Evolutionary conservation across 2,888 invertebrate genomes (phyloP), one percentile per base, ranked within the genome.

Genomic region (Synergus itoensis): DNA sequence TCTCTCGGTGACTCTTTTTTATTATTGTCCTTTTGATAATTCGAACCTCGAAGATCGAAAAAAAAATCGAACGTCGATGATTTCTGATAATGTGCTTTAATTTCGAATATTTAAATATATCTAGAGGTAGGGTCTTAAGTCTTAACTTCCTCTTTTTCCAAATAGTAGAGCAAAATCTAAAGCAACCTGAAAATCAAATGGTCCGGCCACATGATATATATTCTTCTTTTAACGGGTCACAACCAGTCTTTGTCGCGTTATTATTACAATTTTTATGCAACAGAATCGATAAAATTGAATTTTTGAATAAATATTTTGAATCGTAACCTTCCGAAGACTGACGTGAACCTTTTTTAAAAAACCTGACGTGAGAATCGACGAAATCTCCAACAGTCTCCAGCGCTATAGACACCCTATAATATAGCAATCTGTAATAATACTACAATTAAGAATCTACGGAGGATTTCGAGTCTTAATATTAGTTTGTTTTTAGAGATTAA

Each of bases 321-420:
- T 7, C 2, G 11, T 43, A 43, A 43, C 43, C 7, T 43, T 16
- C 45, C 16, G 45, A 48, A 48, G 14, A 48, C 16, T 48, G 45
- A 12, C 16, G 36, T 5, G 36, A 36, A 36, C 14, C n/a, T 11
- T 11, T 18, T 83, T 45, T 63, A 53, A 73, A 81, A 78, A 77
- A 67, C 76, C 76, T 63, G 73, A 73, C 73, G 73, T 73, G 41
- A 77, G 77, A 77, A 65, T 76, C 77, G 45, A 75, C 73, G 21
- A 78, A 79, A 28, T 69, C 9, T 73, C 84, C 84, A 86, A 88
- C 86, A 87, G 90, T 90, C 90, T 89, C 89, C 90, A 89, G 89
- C 84, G 86, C 82, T 77, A 75, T 80, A 67, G 65, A 79, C 79
- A 76, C 64, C 53, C n/a, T 53, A 57, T 57, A 28, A 45, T 62